These are phyloP conservation scores for Eclectus roratus DNA, from an alignment of 2,113 vertebrate species.

Conservation along the genomic window DNA sequence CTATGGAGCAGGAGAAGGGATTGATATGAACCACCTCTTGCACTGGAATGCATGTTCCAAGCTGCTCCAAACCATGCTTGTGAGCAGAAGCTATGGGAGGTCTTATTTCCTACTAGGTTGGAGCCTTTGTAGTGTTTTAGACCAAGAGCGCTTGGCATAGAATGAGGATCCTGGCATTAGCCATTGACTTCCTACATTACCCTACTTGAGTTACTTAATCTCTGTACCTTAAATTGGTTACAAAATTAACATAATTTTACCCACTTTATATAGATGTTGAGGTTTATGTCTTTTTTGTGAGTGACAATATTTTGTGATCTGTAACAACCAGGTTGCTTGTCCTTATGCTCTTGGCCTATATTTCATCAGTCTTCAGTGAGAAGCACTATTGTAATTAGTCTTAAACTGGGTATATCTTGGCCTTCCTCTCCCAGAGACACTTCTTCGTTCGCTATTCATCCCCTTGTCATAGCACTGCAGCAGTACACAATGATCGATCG, in stretches of 20 bases:
- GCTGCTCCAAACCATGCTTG: neutral
- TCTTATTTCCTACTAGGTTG: neutral
- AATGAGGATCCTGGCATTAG: neutral
- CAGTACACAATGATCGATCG: conserved; percentile 25
- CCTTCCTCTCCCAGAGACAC: conserved; percentile 10
- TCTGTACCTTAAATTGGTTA: neutral
- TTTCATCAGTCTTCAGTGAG: neutral
- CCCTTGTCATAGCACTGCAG: neutral
- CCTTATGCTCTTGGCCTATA: neutral
- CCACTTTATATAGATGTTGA: neutral
- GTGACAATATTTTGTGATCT: neutral
- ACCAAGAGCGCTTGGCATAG: fast-evolving
- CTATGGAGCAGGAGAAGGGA: neutral
- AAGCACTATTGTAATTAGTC: conserved; percentile 16
- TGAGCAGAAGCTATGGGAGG: neutral
- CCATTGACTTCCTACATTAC: neutral
- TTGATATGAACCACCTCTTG: neutral
- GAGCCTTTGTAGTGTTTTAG: neutral
- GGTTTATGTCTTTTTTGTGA: neutral
- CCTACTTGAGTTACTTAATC: neutral
- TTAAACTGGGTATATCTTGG: neutral
- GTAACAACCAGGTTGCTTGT: neutral
- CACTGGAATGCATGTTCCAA: neutral
- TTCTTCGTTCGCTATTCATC: conserved; percentile 11
- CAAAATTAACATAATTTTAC: neutral